phyloP scores from a whole-genome alignment of 2,888 invertebrate genomes.

The Chloroclystis v-ata region DNA sequence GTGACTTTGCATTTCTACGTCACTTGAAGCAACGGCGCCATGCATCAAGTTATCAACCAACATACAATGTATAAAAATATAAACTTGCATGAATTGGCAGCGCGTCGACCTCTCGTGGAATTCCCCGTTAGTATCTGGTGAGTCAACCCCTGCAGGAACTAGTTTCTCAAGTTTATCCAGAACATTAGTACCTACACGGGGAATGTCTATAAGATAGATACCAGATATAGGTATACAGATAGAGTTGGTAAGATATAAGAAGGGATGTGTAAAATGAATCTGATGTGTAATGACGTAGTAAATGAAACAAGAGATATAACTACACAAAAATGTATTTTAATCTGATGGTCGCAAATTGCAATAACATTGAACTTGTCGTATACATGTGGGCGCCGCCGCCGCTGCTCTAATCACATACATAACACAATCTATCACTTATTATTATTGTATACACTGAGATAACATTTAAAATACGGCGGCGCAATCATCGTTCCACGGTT shows the following conservation, averaged over 20 bases:
- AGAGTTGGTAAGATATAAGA: too few species aligned
- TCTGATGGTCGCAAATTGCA: slow-evolving; percentile 75
- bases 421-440: slow-evolving; percentile 37
- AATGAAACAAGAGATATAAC: slow-evolving; percentile 59
- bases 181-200: neutral
- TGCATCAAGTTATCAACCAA: too few species aligned
- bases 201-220: neutral
- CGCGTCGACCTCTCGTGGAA: neutral
- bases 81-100: too few species aligned
- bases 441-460: slow-evolving; percentile 40
- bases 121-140: too few species aligned
- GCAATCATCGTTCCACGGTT: slow-evolving; percentile 56
- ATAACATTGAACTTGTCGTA: slow-evolving; percentile 76
- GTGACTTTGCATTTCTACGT: too few species aligned
- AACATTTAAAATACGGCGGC: slow-evolving; percentile 42
- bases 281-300: too few species aligned
- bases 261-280: too few species aligned
- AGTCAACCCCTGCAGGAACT: too few species aligned
- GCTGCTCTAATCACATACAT: slow-evolving; percentile 32
- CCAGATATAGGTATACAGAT: too few species aligned
- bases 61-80: too few species aligned
- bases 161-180: neutral
- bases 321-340: slow-evolving; percentile 78
- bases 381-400: slow-evolving; percentile 69
- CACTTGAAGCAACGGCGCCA: too few species aligned